phyloP scores from a whole-genome alignment of 2,888 invertebrate genomes.

The Perizoma flavofasciatum region DNA sequence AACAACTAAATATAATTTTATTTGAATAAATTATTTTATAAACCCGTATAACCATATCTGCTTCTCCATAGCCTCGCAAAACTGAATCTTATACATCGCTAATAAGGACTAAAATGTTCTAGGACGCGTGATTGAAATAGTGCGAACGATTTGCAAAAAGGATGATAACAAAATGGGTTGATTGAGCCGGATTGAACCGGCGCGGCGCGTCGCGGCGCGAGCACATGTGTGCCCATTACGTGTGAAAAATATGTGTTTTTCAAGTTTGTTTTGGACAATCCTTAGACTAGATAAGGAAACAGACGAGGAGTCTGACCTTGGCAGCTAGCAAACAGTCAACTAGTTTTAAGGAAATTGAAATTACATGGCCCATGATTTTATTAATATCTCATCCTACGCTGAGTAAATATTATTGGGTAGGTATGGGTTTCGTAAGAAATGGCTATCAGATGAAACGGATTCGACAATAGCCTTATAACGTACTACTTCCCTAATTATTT shows the following conservation, averaged over 20 bases:
- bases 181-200: slow-evolving; percentile 55
- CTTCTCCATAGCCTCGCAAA: slow-evolving; percentile 18
- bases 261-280: slow-evolving; percentile 5
- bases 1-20: slow-evolving; percentile 57
- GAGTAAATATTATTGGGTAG: too few relatives aligned
- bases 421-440: too few relatives aligned
- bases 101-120: slow-evolving; percentile 35
- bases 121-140: slow-evolving; percentile 37
- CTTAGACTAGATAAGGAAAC: slow-evolving; percentile 7
- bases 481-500: too few relatives aligned
- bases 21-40: slow-evolving; percentile 64
- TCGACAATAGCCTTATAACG: too few relatives aligned
- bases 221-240: slow-evolving; percentile 50
- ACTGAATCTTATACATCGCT: slow-evolving; percentile 11
- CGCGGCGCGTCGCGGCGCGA: slow-evolving; percentile 1
- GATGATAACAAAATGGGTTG: slow-evolving; percentile 75
- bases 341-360: not conserved
- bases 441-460: too few relatives aligned
- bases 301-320: slow-evolving; percentile 5
- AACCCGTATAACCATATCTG: slow-evolving; percentile 41
- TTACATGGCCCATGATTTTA: too few relatives aligned
- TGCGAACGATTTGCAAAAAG: slow-evolving; percentile 69
- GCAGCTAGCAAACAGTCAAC: not conserved
- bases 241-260: slow-evolving; percentile 33
- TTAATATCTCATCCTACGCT: too few relatives aligned